Conservation (phyloP, 2,797 vertebrate genomes). For the Choloepus didactylus region DNA sequence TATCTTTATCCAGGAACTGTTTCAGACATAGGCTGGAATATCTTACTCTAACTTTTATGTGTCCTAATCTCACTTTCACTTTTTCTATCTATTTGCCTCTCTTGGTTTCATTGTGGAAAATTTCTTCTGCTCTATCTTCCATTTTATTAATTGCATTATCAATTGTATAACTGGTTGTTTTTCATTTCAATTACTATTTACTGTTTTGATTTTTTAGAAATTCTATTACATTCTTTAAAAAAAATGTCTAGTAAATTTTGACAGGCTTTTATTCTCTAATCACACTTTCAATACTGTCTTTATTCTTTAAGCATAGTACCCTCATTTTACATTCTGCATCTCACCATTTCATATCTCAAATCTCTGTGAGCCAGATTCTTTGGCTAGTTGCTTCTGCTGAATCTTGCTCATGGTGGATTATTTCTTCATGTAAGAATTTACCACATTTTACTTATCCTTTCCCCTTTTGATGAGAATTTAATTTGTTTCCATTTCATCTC, state of each 20-base stretch:
- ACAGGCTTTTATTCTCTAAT: neutral
- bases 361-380: neutral
- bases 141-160: constrained; percentile 22
- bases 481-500: neutral
- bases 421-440: neutral
- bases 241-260: neutral
- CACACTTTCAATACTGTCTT: neutral
- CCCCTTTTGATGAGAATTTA: neutral
- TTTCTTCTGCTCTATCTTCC: neutral
- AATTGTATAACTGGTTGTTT: neutral
- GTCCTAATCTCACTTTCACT: neutral
- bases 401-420: neutral
- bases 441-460: neutral
- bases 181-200: neutral
- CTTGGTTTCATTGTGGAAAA: constrained; percentile 14
- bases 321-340: neutral
- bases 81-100: neutral
- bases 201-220: constrained; percentile 10
- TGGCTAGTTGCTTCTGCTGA: neutral
- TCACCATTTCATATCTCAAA: neutral
- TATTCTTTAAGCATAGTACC: neutral
- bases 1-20: neutral
- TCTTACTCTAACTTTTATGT: neutral
- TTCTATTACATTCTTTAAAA: neutral
- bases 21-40: neutral